A percentile compares a stretch with the other conserved stretches of the same genome.
Evolutionary conservation across 2,888 invertebrate species (phyloP).

Genomic region (Rhopalosiphum nymphaeae): DNA sequence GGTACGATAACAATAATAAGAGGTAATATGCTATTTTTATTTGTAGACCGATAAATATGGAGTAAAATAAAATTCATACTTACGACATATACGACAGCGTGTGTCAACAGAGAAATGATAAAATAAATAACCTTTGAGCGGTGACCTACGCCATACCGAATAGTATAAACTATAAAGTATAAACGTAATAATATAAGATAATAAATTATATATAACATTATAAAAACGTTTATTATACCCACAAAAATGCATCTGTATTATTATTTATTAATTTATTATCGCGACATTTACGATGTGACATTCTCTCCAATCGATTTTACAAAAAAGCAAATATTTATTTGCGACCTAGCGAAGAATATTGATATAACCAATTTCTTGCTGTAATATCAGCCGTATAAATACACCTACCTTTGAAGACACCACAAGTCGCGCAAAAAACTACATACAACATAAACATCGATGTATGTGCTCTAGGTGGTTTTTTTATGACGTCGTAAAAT

Average conservation of each 20-base stretch:
- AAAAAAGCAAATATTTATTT: slow-evolving; percentile 3
- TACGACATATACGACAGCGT: not conserved
- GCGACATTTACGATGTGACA: not conserved
- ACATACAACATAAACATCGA: not conserved
- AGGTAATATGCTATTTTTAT: not conserved
- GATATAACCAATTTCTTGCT: not conserved
- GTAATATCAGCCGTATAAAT: not conserved
- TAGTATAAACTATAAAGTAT: not conserved
- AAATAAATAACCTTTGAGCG: not conserved
- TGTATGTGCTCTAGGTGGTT: not conserved
- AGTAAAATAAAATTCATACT: not conserved
- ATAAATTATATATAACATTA: not conserved
- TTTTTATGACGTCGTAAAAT: not conserved
- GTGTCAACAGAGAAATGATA: not conserved
- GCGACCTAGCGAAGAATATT: not conserved
- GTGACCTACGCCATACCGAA: not conserved
- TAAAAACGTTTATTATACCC: not conserved
- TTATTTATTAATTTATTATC: not conserved
- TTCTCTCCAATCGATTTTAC: not conserved
- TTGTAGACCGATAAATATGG: not conserved
- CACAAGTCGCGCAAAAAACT: not conserved
- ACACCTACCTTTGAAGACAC: not conserved
- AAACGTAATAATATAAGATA: not conserved
- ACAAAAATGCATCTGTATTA: not conserved
- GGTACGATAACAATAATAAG: not conserved